Percentiles rank a stretch among this genome's conserved stretches.
Conservation (phyloP, 2,888 invertebrate genomes). For the Limnephilus auricula region DNA sequence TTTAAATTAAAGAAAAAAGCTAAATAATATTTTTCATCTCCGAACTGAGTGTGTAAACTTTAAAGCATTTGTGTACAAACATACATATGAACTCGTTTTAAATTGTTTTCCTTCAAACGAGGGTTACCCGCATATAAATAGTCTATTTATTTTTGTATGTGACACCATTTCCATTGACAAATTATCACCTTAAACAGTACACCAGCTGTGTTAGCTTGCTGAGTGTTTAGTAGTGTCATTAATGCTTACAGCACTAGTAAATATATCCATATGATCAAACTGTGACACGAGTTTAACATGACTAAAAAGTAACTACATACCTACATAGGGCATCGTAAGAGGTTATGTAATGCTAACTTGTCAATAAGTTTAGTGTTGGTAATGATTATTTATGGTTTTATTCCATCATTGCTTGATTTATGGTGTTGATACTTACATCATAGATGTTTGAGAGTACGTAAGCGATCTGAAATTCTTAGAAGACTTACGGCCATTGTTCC, state of each 20-base stretch:
- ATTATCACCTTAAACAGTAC: constrained; percentile 37
- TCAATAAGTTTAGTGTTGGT: neutral
- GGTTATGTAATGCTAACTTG: neutral
- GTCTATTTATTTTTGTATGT: neutral
- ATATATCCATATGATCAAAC: neutral
- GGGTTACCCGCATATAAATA: neutral
- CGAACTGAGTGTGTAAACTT: neutral
- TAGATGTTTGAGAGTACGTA: neutral
- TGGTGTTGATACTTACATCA: neutral
- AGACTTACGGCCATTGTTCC: too few species aligned
- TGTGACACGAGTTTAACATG: neutral
- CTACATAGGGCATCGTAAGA: neutral
- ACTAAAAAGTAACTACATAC: neutral
- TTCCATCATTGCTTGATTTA: neutral
- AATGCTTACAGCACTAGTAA: neutral
- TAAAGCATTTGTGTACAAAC: neutral
- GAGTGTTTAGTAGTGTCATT: neutral
- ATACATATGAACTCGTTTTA: neutral
- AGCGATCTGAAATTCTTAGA: neutral
- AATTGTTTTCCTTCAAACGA: neutral
- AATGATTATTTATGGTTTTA: neutral
- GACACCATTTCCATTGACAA: constrained; percentile 19
- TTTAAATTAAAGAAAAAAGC: neutral
- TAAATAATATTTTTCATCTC: neutral
- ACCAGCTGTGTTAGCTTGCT: neutral